A percentile compares a stretch with the other conserved stretches of the same genome.
Evolutionary conservation across 2,888 invertebrate genomes (phyloP).

Genomic region (Volucella inflata): DNA sequence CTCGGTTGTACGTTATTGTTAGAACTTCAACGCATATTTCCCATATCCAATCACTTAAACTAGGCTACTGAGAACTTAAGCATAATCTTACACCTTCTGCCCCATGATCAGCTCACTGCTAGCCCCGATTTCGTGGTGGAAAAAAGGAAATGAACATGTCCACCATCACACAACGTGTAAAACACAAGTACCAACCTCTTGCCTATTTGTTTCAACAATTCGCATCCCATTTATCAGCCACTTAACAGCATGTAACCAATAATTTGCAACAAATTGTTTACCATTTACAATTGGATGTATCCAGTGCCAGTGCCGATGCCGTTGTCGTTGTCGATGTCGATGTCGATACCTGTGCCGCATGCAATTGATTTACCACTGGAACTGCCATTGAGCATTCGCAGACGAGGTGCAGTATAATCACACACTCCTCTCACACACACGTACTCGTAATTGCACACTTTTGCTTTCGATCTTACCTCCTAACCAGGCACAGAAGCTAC

Average conservation of each 20-base stretch:
- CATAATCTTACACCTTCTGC: no score
- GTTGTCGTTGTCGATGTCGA: neutral
- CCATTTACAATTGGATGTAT: slow-evolving; percentile 61
- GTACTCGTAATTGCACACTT: slow-evolving; percentile 57
- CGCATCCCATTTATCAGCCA: slow-evolving; percentile 50
- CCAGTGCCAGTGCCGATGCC: slow-evolving; percentile 8
- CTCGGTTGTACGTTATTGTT: no score
- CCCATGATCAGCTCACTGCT: no score
- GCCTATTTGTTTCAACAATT: slow-evolving; percentile 40
- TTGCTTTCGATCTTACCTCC: slow-evolving; percentile 48
- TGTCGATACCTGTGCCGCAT: neutral
- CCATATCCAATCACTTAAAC: no score
- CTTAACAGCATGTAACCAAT: slow-evolving; percentile 41
- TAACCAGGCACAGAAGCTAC: slow-evolving; percentile 36
- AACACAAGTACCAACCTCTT: slow-evolving; percentile 4
- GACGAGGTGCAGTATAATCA: slow-evolving; percentile 53
- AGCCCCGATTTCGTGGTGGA: no score
- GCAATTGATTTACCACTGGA: slow-evolving; percentile 19
- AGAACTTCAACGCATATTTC: no score
- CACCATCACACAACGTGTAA: neutral
- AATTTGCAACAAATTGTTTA: slow-evolving; percentile 65
- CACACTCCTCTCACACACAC: slow-evolving; percentile 14
- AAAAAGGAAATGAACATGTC: no score
- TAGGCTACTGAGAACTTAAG: no score
- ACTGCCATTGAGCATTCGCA: slow-evolving; percentile 35